Conservation (phyloP, 2,888 invertebrate species). For the Drosophila mimica region DNA sequence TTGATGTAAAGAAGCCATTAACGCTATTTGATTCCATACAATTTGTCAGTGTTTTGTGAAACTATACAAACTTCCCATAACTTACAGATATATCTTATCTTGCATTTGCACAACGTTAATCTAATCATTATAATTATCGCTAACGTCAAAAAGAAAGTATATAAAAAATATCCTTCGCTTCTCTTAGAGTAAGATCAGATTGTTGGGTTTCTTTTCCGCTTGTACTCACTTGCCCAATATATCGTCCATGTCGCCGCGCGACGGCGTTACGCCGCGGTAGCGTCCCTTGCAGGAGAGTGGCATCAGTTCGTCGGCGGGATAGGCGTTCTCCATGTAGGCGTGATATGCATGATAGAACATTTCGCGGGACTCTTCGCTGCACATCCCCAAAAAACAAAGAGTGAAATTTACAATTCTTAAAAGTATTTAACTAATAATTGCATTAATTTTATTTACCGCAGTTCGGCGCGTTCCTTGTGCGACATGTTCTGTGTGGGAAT, state of each 20-base stretch:
- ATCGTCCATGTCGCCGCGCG: conserved; percentile 98
- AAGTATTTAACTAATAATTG: not conserved
- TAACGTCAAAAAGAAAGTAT: not conserved
- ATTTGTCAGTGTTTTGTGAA: not conserved
- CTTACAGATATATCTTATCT: not conserved
- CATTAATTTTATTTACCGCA: conserved; percentile 86
- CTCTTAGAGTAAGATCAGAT: not conserved
- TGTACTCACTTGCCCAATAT: conserved; percentile 96
- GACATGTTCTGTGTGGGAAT: conserved; percentile 87
- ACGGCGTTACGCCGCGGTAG: conserved; percentile 94
- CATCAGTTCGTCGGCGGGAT: conserved; percentile 99
- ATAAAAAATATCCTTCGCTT: not conserved
- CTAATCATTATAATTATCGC: not conserved
- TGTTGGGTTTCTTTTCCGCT: not conserved
- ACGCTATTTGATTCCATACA: not conserved
- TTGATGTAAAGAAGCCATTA: not conserved
- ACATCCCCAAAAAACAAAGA: not conserved
- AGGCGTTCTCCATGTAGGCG: conserved; percentile 98
- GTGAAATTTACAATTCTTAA: conserved; percentile 64
- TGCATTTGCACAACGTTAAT: not conserved
- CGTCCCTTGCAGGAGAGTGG: conserved; percentile 97
- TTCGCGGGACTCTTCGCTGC: conserved; percentile 94
- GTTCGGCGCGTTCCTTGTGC: conserved; percentile 87
- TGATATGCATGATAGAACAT: conserved; percentile 99
- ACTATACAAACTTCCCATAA: not conserved